phyloP scores from a whole-genome alignment of 2,888 invertebrate genomes.

The Ennomos erosarius region DNA sequence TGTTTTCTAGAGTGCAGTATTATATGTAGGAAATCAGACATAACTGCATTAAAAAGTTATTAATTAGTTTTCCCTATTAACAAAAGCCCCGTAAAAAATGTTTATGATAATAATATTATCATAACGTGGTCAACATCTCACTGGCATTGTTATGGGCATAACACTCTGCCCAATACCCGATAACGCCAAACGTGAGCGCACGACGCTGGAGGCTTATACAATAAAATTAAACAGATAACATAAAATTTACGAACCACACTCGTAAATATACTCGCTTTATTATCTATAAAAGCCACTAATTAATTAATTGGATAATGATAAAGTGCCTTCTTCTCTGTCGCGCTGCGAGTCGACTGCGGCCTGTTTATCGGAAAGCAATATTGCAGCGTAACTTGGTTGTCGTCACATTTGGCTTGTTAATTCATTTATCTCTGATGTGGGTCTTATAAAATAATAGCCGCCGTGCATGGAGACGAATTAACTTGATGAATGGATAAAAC shows the following conservation, averaged over 20 bases:
- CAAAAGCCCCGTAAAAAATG: conserved; percentile 28
- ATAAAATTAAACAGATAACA: conserved; percentile 73
- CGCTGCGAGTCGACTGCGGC: conserved; percentile 44
- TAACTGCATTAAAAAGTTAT: conserved; percentile 8
- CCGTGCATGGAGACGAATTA: conserved; percentile 48
- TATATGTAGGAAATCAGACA: neutral
- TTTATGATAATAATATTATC: conserved; percentile 45
- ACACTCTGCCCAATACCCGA: conserved; percentile 48
- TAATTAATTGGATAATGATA: conserved; percentile 84
- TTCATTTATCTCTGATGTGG: conserved; percentile 56
- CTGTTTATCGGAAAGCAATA: conserved; percentile 57
- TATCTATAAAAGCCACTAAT: conserved; percentile 83
- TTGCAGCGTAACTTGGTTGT: conserved; percentile 65
- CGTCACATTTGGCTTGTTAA: conserved; percentile 61
- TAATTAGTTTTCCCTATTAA: conserved; percentile 24
- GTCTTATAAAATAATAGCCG: conserved; percentile 47
- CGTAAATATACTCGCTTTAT: conserved; percentile 80
- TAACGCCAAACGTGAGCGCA: conserved; percentile 48
- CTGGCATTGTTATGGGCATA: conserved; percentile 48
- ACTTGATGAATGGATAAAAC: conserved; percentile 48
- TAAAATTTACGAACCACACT: conserved; percentile 78
- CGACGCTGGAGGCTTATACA: conserved; percentile 65
- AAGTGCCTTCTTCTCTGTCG: conserved; percentile 66
- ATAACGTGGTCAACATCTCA: conserved; percentile 47
- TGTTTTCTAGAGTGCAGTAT: neutral